Evolutionary conservation across 2,888 invertebrate species (phyloP).

Genomic region (Xylota sylvarum): DNA sequence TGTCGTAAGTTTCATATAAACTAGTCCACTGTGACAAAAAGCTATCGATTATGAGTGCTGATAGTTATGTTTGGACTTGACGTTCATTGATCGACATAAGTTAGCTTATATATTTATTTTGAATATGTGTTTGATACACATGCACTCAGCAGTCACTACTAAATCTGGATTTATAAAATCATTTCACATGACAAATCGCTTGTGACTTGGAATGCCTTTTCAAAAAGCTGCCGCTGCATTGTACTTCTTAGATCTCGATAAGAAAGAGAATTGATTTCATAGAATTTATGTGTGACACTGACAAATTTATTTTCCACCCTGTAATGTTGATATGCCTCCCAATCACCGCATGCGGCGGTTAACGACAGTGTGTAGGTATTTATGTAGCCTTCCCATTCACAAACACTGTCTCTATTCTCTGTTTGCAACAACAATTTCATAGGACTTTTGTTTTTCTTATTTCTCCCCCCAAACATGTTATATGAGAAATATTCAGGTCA

Average conservation of each 20-base stretch:
- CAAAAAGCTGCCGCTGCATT: background rate
- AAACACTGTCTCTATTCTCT: constrained; percentile 55
- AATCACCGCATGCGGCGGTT: constrained; percentile 14
- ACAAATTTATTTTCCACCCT: constrained; percentile 23
- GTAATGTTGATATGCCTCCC: constrained; percentile 29
- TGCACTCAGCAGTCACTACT: too few relatives aligned
- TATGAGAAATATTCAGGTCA: constrained; percentile 74
- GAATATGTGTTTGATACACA: too few relatives aligned
- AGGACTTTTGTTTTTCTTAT: constrained; percentile 45
- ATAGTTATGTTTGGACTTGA: background rate
- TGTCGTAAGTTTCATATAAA: background rate
- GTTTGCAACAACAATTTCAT: constrained; percentile 46
- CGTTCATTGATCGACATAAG: too few relatives aligned
- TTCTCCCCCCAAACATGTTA: constrained; percentile 58
- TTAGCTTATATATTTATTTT: background rate
- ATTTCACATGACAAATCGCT: background rate
- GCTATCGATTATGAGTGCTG: background rate
- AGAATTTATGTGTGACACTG: constrained; percentile 12
- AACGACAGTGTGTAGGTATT: constrained; percentile 50
- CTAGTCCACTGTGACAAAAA: background rate
- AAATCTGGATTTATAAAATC: background rate
- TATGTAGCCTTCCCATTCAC: constrained; percentile 64
- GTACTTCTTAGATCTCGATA: background rate
- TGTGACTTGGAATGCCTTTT: background rate
- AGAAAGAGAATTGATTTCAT: constrained; percentile 7